phyloP scores from a whole-genome alignment of 1,140 invertebrate species.

The Drosophila biarmipes region DNA sequence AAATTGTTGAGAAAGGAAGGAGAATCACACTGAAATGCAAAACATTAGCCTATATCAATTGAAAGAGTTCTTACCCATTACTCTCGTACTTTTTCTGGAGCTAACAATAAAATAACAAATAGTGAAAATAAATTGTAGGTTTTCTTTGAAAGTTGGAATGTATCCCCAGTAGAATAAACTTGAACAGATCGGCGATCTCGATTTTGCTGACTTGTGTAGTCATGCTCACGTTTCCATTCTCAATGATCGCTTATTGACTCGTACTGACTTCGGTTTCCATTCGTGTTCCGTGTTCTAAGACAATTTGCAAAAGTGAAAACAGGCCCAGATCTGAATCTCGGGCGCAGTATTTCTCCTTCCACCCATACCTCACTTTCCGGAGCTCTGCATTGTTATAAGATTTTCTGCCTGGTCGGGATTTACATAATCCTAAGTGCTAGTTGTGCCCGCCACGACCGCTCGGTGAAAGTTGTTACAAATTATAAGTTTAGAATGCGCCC shows the following conservation, averaged over 20 bases:
- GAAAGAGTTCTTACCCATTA: neutral
- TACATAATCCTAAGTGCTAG: conserved; percentile 66
- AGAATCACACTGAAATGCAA: conserved; percentile 6
- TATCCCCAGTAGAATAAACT: too few species aligned
- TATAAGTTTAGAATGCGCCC: conserved; percentile 66
- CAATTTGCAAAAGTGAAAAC: conserved; percentile 78
- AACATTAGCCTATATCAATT: neutral
- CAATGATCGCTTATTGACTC: conserved; percentile 45
- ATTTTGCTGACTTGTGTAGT: conserved; percentile 22
- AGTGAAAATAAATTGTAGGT: too few species aligned
- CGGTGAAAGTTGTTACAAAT: conserved; percentile 78
- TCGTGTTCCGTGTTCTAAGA: conserved; percentile 57
- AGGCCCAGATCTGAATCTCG: conserved; percentile 46
- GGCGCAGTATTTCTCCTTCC: conserved; percentile 31
- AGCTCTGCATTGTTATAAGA: conserved; percentile 42
- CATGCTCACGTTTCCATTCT: conserved; percentile 39
- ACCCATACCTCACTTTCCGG: conserved; percentile 1
- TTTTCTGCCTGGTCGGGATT: conserved; percentile 47
- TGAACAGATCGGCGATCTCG: neutral
- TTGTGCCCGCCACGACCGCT: conserved; percentile 27
- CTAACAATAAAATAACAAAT: too few species aligned
- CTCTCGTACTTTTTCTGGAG: too few species aligned
- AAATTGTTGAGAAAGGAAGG: conserved; percentile 3
- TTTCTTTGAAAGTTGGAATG: too few species aligned
- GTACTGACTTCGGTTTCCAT: conserved; percentile 69